Base-by-base conservation (phyloP, 2,888 invertebrate genomes). In the Mesopsocus fuscifrons region DNA sequence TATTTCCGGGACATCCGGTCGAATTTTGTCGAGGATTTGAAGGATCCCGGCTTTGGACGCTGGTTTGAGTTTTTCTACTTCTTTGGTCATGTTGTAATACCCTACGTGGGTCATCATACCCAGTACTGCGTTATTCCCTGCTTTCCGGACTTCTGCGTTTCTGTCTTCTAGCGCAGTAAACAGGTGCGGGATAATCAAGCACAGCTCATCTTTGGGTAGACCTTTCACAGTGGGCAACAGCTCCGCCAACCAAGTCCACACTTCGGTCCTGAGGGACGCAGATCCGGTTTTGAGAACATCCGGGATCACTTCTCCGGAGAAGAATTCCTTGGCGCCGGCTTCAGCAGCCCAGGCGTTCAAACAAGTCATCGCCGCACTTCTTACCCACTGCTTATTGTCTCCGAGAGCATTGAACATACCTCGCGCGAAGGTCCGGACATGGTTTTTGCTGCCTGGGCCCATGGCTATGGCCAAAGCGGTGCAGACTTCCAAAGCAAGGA, bases 71-170 rank as follows among this genome's bases (percentile, higher is more conserved):
- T 83, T 85, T 48, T 79, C 77, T 1, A 78, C 68, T 47, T 77
- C 77, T 49, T 77, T 76, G 44, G 69, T 64, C 79, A 88, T 82
- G 8, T 67, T 53, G 41, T 83, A 83, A 54, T 78, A 91, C 1
- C 92, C 85, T 5, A 88, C 65, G 57, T 92, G 92, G 49, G 91
- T 74, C 92, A 94, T 94, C 52, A 89, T 74, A 2, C 91, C 91
- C 34, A 91, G 63, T 30, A 92, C 76, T 33, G 88, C 84, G 56
- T 92, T 92, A 43, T 79, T 78, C 2, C 91, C 80, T 54, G 81
- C 84, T 57, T 88, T 89, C 9, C 94, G 69, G 3, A 95, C 92
- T 50, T 92, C 92, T 0, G 76, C 81, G 56, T 80, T 87, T 44
- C 95, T 72, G 63, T 95, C 94, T 57, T 91, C 92, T 45, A 94